Evolutionary conservation across 2,888 invertebrate genomes (phyloP), one percentile per base, ranked within the genome.

Genomic region (Trissonchulus sp.): DNA sequence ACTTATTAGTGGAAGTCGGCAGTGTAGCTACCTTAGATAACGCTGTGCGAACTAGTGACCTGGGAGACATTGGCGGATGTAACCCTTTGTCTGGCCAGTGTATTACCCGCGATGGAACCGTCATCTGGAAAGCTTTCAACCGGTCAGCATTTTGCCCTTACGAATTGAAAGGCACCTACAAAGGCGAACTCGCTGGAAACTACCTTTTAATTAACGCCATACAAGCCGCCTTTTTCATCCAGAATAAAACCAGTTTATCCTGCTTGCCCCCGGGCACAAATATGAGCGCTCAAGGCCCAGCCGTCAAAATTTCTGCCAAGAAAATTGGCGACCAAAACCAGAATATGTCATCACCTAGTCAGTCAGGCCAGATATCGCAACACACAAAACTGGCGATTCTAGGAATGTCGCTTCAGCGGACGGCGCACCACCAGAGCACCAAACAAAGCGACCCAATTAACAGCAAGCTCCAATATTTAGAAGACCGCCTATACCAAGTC

Each of bases 41-140:
- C 3, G n/a, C 3, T 28, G n/a, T 8, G 3, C 3, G 3, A 30
- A 28, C 30, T 3, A 63, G 65, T n/a, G 65, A 63, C 30, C 65
- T 63, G 3, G 65, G 65, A 28, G 30, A 63, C 30, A 28, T 30
- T 30, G 65, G 65, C 8, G 65, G 65, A 30, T 63, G 65, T 63
- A 15, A 3, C 8, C 65, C 65, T 48, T 48, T 23, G 23, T 15
- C 23, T 48, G 48, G 23, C 8, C 8, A 15, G 8, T 48, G 48
- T 48, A 23, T 48, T 23, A 48, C 8, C 8, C 48, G 8, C 23
- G 48, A 48, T 48, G 8, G 23, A 48, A 48, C 48, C 8, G 23
- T 48, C 8, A 8, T 48, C 8, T 48, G 48, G 48, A 8, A 48
- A 8, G 8, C 48, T 15, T 15, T 48, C 48, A 48, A 48, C 23